phyloP scores from a whole-genome alignment of 2,888 invertebrate genomes.

The Eristalis tenax region DNA sequence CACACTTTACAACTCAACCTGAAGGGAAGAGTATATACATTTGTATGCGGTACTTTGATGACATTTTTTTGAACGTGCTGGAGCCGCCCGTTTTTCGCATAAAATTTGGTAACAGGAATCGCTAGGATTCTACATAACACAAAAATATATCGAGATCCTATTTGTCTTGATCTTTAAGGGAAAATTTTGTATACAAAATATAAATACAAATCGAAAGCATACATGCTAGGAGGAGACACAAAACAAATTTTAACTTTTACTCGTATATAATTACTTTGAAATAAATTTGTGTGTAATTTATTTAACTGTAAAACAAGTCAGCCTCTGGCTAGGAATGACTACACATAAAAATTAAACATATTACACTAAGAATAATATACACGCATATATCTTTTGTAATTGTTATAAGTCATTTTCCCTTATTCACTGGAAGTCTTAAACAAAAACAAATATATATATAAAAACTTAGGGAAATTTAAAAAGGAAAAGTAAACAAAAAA shows the following conservation, averaged over 20 bases:
- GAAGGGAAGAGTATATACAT: background rate
- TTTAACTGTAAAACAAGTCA: constrained; percentile 35
- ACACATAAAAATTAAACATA: constrained; percentile 29
- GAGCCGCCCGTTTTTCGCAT: background rate
- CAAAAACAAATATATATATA: constrained; percentile 7
- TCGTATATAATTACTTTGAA: constrained; percentile 28
- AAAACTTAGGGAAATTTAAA: background rate
- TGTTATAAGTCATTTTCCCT: constrained; percentile 52
- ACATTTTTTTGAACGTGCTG: background rate
- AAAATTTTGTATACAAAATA: background rate
- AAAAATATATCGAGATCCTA: background rate
- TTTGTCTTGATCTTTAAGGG: background rate
- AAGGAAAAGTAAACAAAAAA: background rate
- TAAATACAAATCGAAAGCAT: background rate
- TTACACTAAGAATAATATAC: constrained; percentile 46
- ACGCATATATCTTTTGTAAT: constrained; percentile 50
- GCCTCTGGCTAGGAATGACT: constrained; percentile 56
- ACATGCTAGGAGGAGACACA: constrained; percentile 21
- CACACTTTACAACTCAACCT: constrained; percentile 3
- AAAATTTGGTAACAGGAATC: background rate
- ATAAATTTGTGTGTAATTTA: constrained; percentile 48
- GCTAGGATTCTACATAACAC: too few relatives aligned
- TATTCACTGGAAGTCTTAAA: constrained; percentile 17
- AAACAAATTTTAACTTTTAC: constrained; percentile 44
- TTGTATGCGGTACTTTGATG: background rate